These are phyloP conservation scores for Lagria hirta DNA, from an alignment of 2,888 invertebrate species.

Conservation along the genomic window DNA sequence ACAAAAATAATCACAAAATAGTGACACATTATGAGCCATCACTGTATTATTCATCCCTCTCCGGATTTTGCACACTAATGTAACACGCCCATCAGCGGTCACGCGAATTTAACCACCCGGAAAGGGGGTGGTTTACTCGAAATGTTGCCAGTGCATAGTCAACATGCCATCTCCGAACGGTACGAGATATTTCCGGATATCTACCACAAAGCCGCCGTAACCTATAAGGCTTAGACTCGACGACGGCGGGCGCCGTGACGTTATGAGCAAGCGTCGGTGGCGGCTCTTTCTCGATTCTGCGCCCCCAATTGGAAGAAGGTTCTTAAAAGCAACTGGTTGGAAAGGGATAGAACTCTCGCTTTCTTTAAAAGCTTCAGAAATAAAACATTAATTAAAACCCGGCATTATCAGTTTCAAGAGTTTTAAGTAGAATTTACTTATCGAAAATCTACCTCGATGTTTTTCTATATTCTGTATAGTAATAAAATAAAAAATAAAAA, in stretches of 20 bases:
- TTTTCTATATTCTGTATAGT: too few species aligned
- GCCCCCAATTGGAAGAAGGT: constrained; percentile 22
- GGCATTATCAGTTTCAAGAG: too few species aligned
- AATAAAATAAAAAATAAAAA: too few species aligned
- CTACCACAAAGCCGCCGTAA: constrained; percentile 20
- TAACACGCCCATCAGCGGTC: constrained; percentile 36
- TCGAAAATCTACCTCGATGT: too few species aligned
- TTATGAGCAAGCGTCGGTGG: constrained; percentile 42
- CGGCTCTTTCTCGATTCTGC: constrained; percentile 25
- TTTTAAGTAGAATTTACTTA: too few species aligned
- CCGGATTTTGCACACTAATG: constrained; percentile 23
- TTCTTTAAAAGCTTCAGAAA: too few species aligned
- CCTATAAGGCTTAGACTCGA: constrained; percentile 40
- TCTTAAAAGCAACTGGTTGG: too few species aligned
- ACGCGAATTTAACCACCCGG: constrained; percentile 8
- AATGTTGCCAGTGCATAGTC: constrained; percentile 9
- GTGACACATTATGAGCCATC: constrained; percentile 1
- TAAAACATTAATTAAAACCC: too few species aligned
- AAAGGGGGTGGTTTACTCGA: constrained; percentile 19
- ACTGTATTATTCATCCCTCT: constrained; percentile 6
- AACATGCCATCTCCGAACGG: constrained; percentile 25
- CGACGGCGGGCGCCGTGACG: constrained; percentile 38
- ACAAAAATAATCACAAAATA: constrained; percentile 6
- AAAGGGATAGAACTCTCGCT: too few species aligned
- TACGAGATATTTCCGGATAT: constrained; percentile 23